Conservation (phyloP, 2,888 invertebrate species). For the Cremastinae sp. region DNA sequence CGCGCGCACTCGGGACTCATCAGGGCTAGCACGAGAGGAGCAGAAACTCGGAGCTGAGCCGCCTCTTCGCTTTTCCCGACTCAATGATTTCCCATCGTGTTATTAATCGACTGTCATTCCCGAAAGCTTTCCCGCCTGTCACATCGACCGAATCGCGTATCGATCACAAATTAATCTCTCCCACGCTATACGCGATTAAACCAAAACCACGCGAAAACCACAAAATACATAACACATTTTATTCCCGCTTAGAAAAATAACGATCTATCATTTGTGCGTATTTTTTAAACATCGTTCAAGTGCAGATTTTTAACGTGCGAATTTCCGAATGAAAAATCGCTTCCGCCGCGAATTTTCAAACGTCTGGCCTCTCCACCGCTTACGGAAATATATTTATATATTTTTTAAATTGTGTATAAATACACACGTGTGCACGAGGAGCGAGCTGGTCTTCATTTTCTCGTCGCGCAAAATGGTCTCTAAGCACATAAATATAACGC, state of each 20-base stretch:
- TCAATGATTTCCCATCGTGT: slow-evolving; percentile 53
- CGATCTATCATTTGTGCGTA: background rate
- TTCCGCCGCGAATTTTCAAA: slow-evolving; percentile 54
- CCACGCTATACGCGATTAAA: too few relatives aligned
- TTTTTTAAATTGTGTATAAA: slow-evolving; percentile 5
- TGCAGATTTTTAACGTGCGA: slow-evolving; percentile 13
- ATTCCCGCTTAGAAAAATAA: background rate
- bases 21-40: slow-evolving; percentile 18
- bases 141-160: slow-evolving; percentile 26
- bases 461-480: slow-evolving; percentile 55
- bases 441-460: slow-evolving; percentile 55
- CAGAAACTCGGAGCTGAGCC: slow-evolving; percentile 8
- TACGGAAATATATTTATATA: slow-evolving; percentile 19
- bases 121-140: background rate
- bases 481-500: slow-evolving; percentile 60
- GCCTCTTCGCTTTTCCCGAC: slow-evolving; percentile 46
- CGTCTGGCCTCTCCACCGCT: slow-evolving; percentile 49
- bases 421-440: slow-evolving; percentile 7
- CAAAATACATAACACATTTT: too few relatives aligned
- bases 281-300: background rate
- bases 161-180: slow-evolving; percentile 10
- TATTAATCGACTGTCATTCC: background rate
- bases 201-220: too few relatives aligned
- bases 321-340: slow-evolving; percentile 40
- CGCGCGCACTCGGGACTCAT: background rate